A percentile compares a stretch with the other conserved stretches of the same genome.
These are phyloP conservation scores for Drosophila yakuba DNA, from an alignment of 1,140 invertebrate genomes.

Conservation along the genomic window DNA sequence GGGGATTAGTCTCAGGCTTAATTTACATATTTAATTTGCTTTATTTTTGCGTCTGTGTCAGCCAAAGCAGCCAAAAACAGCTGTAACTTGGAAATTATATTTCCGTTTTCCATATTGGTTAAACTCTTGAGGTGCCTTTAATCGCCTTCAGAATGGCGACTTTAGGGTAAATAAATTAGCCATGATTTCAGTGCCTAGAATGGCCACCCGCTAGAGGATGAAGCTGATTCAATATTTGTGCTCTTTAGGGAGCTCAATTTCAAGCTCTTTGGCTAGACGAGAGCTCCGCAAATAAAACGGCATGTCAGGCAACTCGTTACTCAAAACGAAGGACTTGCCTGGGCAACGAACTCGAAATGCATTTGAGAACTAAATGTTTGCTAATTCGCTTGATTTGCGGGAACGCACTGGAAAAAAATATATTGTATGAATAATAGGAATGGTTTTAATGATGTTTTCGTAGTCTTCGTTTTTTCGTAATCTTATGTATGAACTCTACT, in stretches of 20 bases:
- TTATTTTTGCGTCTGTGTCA: constrained; percentile 19
- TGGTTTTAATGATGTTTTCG: too few relatives aligned
- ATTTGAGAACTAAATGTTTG: constrained; percentile 60
- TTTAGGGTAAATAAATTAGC: constrained; percentile 31
- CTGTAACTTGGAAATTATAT: constrained; percentile 8
- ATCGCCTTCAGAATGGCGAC: constrained; percentile 9
- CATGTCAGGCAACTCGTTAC: constrained; percentile 21
- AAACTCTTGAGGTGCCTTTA: background rate
- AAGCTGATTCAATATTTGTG: constrained; percentile 45
- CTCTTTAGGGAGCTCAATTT: constrained; percentile 61
- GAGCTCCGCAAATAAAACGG: constrained; percentile 32
- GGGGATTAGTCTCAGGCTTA: constrained; percentile 45
- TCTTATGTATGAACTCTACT: background rate
- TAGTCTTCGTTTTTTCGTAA: background rate
- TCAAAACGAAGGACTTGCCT: constrained; percentile 63
- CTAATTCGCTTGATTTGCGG: constrained; percentile 71
- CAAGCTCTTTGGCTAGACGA: constrained; percentile 59
- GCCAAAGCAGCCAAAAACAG: constrained; percentile 22
- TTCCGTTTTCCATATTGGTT: constrained; percentile 40
- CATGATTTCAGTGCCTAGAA: background rate
- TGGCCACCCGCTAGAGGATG: constrained; percentile 36
- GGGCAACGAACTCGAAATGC: constrained; percentile 67
- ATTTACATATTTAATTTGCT: constrained; percentile 77
- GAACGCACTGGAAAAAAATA: constrained; percentile 31
- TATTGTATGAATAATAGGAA: background rate